Evolutionary conservation across 1,140 invertebrate species (phyloP), one percentile per base, ranked within the genome.

Genomic region (Neelides sp.): DNA sequence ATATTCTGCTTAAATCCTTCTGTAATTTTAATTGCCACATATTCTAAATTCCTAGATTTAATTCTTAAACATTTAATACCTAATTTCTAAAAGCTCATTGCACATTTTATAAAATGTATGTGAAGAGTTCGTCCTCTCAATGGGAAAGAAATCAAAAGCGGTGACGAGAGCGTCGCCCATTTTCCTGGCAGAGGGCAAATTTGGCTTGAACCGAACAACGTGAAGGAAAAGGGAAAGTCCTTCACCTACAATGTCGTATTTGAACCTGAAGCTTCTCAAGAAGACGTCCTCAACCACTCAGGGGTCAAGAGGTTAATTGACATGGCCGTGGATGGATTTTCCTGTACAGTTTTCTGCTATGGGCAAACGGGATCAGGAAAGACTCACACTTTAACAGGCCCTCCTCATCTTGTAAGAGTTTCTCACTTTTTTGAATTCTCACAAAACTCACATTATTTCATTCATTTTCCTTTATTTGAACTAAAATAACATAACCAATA

Each of bases 361-460:
- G 93, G 93, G 35, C 92, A 97, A 69, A 98, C 92, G 0, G 92
- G 92, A 19, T 90, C 86, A 63, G 92, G 92, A 10, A 97, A 97
- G 71, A 96, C 92, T 0, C 89, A 91, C 65, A 93, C 91, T 0
- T 76, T 97, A 37, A 93, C 90, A 0, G 91, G 91, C 45, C 90
- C 89, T 40, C 89, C 85, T 2, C 78, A 80, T 61, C 68, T 88
- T 70, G 85, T 89, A 69, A 72, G 71, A n/a, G n/a, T n/a, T n/a
- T n/a, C n/a, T n/a, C n/a, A n/a, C n/a, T n/a, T n/a, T n/a, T n/a
- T n/a, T n/a, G n/a, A n/a, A n/a, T n/a, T n/a, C n/a, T n/a, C n/a
- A n/a, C n/a, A n/a, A n/a, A n/a, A n/a, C n/a, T n/a, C n/a, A n/a
- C n/a, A n/a, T n/a, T n/a, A n/a, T n/a, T n/a, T n/a, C n/a, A n/a